Conservation (phyloP, 2,888 invertebrate genomes). For the Microplitis deprimator region DNA sequence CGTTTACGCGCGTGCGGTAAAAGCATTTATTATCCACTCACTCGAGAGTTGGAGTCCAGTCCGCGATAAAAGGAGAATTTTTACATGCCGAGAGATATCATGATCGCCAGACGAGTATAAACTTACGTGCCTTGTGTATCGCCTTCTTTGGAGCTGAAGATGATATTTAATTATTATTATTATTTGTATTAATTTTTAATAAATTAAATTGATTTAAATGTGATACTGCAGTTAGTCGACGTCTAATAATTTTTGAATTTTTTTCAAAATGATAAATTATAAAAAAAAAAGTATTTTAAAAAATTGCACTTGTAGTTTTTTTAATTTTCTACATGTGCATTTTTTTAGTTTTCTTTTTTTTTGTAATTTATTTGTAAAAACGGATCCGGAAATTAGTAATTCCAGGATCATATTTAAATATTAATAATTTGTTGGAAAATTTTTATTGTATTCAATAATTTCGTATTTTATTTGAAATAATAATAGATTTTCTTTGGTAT, state of each 20-base stretch:
- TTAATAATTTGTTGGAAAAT: too few species aligned
- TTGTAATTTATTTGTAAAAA: too few species aligned
- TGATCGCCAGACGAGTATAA: slow-evolving; percentile 11
- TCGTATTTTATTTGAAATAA: too few species aligned
- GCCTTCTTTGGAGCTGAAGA: slow-evolving; percentile 18
- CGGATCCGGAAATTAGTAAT: too few species aligned
- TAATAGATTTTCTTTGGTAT: too few species aligned
- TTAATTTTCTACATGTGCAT: too few species aligned
- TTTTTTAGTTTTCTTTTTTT: too few species aligned
- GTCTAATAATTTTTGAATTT: too few species aligned
- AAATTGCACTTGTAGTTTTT: too few species aligned
- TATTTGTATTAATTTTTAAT: neutral
- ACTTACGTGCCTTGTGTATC: slow-evolving; percentile 17
- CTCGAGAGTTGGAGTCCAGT: slow-evolving; percentile 16
- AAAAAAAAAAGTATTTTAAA: too few species aligned
- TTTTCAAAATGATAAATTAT: neutral
- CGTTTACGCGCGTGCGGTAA: slow-evolving; percentile 25
- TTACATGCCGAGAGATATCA: slow-evolving; percentile 21
- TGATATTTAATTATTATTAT: neutral
- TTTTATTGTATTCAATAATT: too few species aligned
- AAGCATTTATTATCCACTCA: slow-evolving; percentile 27
- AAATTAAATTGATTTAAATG: neutral
- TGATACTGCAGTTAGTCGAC: neutral
- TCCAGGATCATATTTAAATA: too few species aligned
- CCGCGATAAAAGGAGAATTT: slow-evolving; percentile 29